Evolutionary conservation across 2,888 invertebrate genomes (phyloP).

Genomic region (Azorinus chamasolen): DNA sequence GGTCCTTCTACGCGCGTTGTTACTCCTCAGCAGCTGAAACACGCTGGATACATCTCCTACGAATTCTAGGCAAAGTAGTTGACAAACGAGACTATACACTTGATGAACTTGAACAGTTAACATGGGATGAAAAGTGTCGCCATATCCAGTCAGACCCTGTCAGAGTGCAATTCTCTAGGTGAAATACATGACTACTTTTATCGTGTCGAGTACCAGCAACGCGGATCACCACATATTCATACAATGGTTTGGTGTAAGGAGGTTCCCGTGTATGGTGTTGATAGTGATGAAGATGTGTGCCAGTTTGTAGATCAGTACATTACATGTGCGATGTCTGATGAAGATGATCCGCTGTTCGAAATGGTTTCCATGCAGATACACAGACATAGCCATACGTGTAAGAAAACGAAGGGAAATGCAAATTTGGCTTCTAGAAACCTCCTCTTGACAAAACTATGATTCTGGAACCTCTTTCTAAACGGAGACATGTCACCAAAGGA

Average conservation of each 20-base stretch:
- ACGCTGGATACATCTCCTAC: conserved; percentile 47
- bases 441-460: conserved; percentile 10
- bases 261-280: conserved; percentile 38
- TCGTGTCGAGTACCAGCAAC: conserved; percentile 52
- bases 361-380: too few species aligned
- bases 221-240: conserved; percentile 65
- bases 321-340: too few species aligned
- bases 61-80: conserved; percentile 32
- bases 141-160: conserved; percentile 17
- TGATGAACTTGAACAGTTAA: conserved; percentile 9
- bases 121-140: conserved; percentile 16
- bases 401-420: too few species aligned
- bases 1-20: conserved; percentile 55
- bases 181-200: conserved; percentile 58
- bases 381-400: too few species aligned
- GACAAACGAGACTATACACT: conserved; percentile 27
- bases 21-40: conserved; percentile 68
- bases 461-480: too few species aligned
- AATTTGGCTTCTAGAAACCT: too few species aligned
- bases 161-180: conserved; percentile 36
- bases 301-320: conserved; percentile 6
- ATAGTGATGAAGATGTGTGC: conserved; percentile 2
- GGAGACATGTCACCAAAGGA: too few species aligned
- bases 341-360: too few species aligned
- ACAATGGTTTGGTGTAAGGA: conserved; percentile 54